Conservation (phyloP, 2,888 invertebrate genomes). For the Slavum lentiscoides region DNA sequence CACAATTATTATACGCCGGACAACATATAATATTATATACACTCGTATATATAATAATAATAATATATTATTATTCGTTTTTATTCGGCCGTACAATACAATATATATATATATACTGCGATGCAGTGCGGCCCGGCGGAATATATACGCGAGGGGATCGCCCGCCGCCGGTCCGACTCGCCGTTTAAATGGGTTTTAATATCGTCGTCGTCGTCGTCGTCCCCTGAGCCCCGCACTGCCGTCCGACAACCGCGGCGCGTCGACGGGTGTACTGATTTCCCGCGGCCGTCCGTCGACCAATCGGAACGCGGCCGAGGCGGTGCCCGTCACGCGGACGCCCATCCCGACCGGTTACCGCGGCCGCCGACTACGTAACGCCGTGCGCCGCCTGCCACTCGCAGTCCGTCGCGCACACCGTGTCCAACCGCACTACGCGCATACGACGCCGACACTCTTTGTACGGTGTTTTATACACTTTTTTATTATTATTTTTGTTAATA, state of each 20-base stretch:
- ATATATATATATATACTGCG: too few species aligned
- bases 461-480: too few species aligned
- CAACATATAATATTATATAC: too few species aligned
- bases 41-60: too few species aligned
- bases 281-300: slow-evolving; percentile 29
- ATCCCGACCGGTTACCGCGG: neutral
- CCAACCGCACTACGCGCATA: slow-evolving; percentile 18
- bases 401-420: slow-evolving; percentile 36
- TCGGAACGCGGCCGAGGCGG: slow-evolving; percentile 38
- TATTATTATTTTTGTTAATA: too few species aligned
- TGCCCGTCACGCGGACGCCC: slow-evolving; percentile 29
- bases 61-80: too few species aligned
- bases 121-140: neutral
- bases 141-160: neutral
- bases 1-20: too few species aligned
- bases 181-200: slow-evolving; percentile 50
- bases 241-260: too few species aligned
- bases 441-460: too few species aligned
- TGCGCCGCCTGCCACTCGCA: slow-evolving; percentile 39
- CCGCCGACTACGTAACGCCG: neutral
- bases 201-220: neutral
- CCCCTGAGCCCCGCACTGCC: neutral
- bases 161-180: neutral
- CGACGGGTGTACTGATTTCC: slow-evolving; percentile 45
- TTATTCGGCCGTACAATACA: too few species aligned